A percentile compares a stretch with the other conserved stretches of the same genome.
These are phyloP conservation scores for Champsocephalus esox DNA, from an alignment of 2,797 vertebrate genomes.

Conservation along the genomic window DNA sequence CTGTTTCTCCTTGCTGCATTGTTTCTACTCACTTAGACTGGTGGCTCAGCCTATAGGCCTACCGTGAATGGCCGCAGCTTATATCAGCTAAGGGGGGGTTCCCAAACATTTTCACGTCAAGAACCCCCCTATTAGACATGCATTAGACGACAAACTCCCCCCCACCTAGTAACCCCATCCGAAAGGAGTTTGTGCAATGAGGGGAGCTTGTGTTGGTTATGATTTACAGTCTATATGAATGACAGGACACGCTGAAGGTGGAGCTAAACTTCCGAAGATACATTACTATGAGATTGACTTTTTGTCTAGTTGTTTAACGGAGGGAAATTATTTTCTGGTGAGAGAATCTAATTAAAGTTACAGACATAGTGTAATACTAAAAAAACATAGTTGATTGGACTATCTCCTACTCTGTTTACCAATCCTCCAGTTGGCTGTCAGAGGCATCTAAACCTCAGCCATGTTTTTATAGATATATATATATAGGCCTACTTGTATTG, in stretches of 20 bases:
- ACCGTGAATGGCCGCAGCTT: constrained; percentile 68
- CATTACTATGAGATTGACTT: not conserved
- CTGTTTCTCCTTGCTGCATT: constrained; percentile 81
- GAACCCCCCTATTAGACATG: constrained; percentile 71
- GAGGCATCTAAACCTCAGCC: not conserved
- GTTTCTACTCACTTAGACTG: constrained; percentile 80
- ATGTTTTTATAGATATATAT: not conserved
- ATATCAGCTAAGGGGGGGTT: constrained; percentile 55
- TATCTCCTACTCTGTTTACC: constrained; percentile 16
- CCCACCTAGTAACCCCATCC: not conserved
- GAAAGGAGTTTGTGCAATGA: constrained; percentile 21
- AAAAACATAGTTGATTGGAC: no score
- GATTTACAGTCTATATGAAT: constrained; percentile 32
- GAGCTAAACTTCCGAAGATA: constrained; percentile 5
- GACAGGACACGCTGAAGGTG: not conserved
- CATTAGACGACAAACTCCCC: constrained; percentile 70
- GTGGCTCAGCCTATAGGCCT: constrained; percentile 75
- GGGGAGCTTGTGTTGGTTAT: constrained; percentile 24
- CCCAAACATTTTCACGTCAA: constrained; percentile 74
- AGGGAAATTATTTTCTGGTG: not conserved
- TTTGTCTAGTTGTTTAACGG: not conserved
- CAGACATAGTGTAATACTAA: no score
- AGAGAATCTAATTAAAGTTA: not conserved
- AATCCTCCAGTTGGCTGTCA: not conserved
- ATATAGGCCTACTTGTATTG: not conserved